Evolutionary conservation across 2,888 invertebrate genomes (phyloP), one percentile per base, ranked within the genome.

Genomic region (Unio pictorum): DNA sequence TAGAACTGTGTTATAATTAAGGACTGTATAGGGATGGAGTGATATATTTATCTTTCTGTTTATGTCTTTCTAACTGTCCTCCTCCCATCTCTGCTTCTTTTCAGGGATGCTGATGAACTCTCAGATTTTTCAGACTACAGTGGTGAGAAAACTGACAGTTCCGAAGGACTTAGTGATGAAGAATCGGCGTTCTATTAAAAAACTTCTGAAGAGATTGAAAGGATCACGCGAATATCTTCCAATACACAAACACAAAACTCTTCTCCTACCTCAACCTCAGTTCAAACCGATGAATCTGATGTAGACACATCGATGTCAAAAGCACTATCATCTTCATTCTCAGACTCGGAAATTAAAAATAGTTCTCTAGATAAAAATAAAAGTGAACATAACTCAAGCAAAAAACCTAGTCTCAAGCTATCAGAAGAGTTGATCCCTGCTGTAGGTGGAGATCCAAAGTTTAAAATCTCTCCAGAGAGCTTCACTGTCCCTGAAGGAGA

Each of bases 121-220:
- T 86, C 87, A 1, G 88, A 88, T 69, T 73, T 87, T 67, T 86
- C 87, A 0, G 87, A 87, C 17, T 79, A 82, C 61, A 78, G 80
- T 17, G 73, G 68, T 18, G 81, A 80, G 23, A 75, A 75, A 56
- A 66, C 68, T 20, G 75, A 79, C 62, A 75, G 74, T 59, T 62
- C 69, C 5, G 81, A 80, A 26, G 78, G 79, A 20, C 67, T 80
- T 2, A 83, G 81, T 69, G 86, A 86, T 66, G 83, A 85, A 58
- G 84, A 85, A 66, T 80, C 79, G 55, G 78, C 85, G 30, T 86
- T 82, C 72, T 86, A 84, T 70, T 75, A 84, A 64, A 78, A 84
- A 72, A 84, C 85, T 7, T 83, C 84, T 4, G 81, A 81, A 60
- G 86, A 85, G 71, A 80, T 85, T 61, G 83, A 81, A 8, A 73